Base-by-base conservation (phyloP, 2,888 invertebrate species). In the Thymelicus sylvestris region DNA sequence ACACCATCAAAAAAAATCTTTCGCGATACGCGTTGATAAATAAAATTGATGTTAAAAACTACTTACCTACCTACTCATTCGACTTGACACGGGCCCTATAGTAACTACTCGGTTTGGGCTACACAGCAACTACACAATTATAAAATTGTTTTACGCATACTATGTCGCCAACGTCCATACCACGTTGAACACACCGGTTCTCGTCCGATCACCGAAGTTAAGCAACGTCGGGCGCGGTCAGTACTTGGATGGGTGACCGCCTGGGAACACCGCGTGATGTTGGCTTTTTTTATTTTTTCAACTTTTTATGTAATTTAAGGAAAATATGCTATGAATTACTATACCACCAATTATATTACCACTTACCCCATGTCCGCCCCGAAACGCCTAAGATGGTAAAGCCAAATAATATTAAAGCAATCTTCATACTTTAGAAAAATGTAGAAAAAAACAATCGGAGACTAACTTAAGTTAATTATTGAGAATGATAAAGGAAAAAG, bases 201-300 rank as follows among this genome's bases (percentile, higher is more conserved):
- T 78, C 78, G 78, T 79, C 78, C 76, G 78, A 79, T 79, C 79
- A 78, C 78, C 78, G 79, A 78, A 79, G 79, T 78, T 78, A 78
- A 78, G 83, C 83, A 84, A 83, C 85, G 79, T 84, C 82, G 83
- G 84, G 83, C 85, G 85, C 79, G 83, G 80, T 85, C 81, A 85
- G 85, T 86, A 85, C 86, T 85, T 86, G 85, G 85, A 86, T 87
- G 86, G 86, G 86, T 86, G 85, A 86, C 83, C 83, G 81, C 82
- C 81, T 83, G 83, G 83, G 83, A 83, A 83, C 81, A 83, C 81
- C 81, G 78, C 82, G 81, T 62, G 55, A 41, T 68, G 55, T 62
- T 52, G 50, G 50, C 50, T 52, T 52, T 52, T 15, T 50, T 15
- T 2, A 15, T 6, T 5, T 6, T 50, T 50, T 50, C 41, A 2